Percentiles rank a stretch among this genome's conserved stretches.
Conservation (phyloP, 2,113 vertebrate genomes). For the Cyprinodon tularosa region DNA sequence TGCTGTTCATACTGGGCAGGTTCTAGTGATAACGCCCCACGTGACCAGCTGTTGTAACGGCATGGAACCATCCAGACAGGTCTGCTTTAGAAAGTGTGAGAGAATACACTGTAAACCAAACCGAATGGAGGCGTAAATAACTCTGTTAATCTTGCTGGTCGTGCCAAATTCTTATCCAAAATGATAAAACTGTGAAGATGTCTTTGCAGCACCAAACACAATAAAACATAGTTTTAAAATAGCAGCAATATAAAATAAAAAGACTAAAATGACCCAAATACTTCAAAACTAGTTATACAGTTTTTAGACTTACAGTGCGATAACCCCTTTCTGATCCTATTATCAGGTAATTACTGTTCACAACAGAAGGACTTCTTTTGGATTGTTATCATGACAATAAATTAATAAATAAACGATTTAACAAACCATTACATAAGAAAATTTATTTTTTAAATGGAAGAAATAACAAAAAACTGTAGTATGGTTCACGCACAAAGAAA, state of each 20-base stretch:
- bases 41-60: background rate
- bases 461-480: too few relatives aligned
- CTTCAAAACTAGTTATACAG: background rate
- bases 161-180: background rate
- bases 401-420: background rate
- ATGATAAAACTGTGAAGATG: background rate
- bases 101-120: background rate
- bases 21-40: background rate
- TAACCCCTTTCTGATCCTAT: too few relatives aligned
- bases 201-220: background rate
- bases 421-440: background rate
- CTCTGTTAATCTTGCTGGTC: background rate
- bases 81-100: background rate
- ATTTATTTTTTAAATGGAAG: background rate
- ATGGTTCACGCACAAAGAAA: background rate
- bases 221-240: background rate
- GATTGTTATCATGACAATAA: too few relatives aligned
- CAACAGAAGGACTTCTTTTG: too few relatives aligned
- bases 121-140: background rate
- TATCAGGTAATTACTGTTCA: too few relatives aligned
- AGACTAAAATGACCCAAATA: background rate
- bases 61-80: background rate
- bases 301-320: too few relatives aligned
- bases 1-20: background rate
- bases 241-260: background rate